These are phyloP conservation scores for Pseudolaguvia tuberculata DNA, from an alignment of 2,113 vertebrate species.

Conservation along the genomic window DNA sequence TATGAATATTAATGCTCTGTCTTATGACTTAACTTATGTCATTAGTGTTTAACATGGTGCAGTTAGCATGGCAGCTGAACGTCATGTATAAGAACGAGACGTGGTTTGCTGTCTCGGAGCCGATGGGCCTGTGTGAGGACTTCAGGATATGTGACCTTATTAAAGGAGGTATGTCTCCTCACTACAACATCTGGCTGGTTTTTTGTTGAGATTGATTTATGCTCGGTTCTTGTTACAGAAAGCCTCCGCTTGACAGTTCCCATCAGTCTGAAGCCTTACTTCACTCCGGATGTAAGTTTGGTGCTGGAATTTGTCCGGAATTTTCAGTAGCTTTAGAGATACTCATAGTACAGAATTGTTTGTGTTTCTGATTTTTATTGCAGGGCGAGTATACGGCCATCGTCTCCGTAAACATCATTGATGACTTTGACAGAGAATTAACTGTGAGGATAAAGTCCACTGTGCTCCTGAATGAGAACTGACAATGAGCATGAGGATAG, in stretches of 20 bases:
- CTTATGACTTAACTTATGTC: not conserved
- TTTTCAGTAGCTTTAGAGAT: not conserved
- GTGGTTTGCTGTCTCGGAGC: not conserved
- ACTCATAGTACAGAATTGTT: too few species aligned
- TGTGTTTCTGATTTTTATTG: not conserved
- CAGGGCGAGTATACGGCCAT: constrained; percentile 3
- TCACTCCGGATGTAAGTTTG: not conserved
- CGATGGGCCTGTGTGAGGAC: not conserved
- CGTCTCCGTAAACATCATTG: not conserved
- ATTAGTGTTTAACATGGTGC: not conserved
- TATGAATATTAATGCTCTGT: too few species aligned
- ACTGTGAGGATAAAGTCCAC: not conserved
- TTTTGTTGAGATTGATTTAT: not conserved
- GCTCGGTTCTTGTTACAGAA: not conserved
- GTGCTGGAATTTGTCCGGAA: not conserved
- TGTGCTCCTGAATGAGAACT: not conserved
- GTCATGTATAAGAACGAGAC: not conserved
- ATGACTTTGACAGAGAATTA: constrained; percentile 17
- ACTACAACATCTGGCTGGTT: too few species aligned
- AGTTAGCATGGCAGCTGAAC: not conserved
- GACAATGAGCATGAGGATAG: too few species aligned
- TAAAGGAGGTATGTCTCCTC: not conserved
- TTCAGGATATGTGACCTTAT: not conserved
- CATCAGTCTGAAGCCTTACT: not conserved
- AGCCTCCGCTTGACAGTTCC: not conserved